phyloP scores from a whole-genome alignment of 2,888 invertebrate species.

The Cosmia pyralina region DNA sequence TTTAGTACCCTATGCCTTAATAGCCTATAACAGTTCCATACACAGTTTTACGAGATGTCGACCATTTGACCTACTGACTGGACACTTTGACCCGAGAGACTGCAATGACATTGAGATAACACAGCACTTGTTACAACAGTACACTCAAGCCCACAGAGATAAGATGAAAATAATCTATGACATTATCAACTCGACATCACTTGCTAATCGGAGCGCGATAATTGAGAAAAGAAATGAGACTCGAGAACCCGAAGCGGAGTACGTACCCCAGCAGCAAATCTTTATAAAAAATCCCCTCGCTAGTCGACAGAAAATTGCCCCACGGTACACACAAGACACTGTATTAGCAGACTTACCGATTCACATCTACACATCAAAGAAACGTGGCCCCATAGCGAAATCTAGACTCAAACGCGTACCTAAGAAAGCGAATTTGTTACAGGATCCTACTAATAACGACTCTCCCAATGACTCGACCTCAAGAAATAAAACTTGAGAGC shows the following conservation, averaged over 20 bases:
- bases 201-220: neutral
- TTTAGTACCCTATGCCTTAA: neutral
- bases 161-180: neutral
- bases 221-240: neutral
- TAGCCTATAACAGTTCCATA: neutral
- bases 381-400: constrained; percentile 4
- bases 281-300: neutral
- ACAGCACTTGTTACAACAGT: neutral
- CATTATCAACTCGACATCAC: neutral
- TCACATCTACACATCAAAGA: neutral
- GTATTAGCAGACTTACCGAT: neutral
- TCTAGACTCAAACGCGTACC: too few relatives aligned
- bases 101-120: neutral
- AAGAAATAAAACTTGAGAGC: neutral
- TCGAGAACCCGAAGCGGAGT: neutral
- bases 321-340: neutral
- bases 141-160: neutral
- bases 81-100: neutral
- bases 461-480: neutral
- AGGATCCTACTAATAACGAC: constrained; percentile 8
- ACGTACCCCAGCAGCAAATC: neutral
- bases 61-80: neutral
- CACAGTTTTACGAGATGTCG: neutral
- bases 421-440: neutral
- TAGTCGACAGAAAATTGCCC: neutral